Base-by-base conservation (phyloP, 2,888 invertebrate genomes). In the Polyommatus icarus region DNA sequence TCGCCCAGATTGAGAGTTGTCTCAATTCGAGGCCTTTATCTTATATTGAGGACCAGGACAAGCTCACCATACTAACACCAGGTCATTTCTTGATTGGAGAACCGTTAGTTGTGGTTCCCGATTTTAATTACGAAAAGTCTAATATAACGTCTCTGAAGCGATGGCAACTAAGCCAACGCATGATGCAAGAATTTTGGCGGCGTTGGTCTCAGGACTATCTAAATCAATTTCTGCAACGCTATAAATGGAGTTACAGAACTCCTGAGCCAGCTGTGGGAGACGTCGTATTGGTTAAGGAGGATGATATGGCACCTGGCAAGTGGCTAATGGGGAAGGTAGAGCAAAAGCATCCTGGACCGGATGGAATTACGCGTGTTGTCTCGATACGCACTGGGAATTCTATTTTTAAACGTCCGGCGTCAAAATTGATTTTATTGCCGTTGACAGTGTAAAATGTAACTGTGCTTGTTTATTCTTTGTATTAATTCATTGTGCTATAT, bases 1-100 rank as follows among this genome's bases (percentile, higher is more conserved):
- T 81, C 10, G n/a, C 54, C 18, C 82, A 82, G 78, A 79, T 82
- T 4, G 82, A 82, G 36, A 78, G 80, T 7, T 82, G 81, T 18
- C 75, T 82, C 2, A 81, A 82, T 73, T 82, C 81, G 10, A 61
- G 82, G 6, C 81, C 82, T 18, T 54, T 76, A 20, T 54, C 50
- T 15, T 54, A 50, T 4, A 29, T 18, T 4, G 50, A 76, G 50
- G 50, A 76, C 18, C 20, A 5, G 20, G 59, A 79, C 50, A 20
- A 29, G 46, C n/a, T n/a, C 5, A 0, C 76, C 79, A 20, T 59
- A 50, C 50, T 82, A 18, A 82, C 81, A 0, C 80, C 81, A 32
- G 81, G 81, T 80, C 81, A 78, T n/a, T 80, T 77, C 59, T 76
- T 82, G 18, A 50, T 82, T 50, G 80, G 80, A 29, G 80, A 80